phyloP scores from a whole-genome alignment of 2,113 vertebrate genomes.

The Platycercus adscitus region DNA sequence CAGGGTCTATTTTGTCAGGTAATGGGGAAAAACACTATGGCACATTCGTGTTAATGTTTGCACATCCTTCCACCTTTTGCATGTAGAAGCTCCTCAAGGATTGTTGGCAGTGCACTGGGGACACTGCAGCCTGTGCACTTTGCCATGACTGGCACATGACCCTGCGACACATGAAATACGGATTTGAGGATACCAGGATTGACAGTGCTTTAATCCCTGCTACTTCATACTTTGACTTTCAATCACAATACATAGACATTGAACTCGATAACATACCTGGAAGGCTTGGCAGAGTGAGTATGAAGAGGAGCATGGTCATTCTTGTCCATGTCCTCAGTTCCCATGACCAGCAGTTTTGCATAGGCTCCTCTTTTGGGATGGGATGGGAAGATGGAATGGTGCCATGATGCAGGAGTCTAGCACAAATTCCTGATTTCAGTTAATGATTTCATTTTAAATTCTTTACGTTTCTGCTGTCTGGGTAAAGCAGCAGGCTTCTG shows the following conservation, averaged over 20 bases:
- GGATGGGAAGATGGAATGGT: neutral
- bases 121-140: neutral
- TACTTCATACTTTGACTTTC: neutral
- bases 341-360: neutral
- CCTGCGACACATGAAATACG: fast-evolving
- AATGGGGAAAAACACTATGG: neutral
- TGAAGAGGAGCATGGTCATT: neutral
- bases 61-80: neutral
- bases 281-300: neutral
- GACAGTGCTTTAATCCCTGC: neutral
- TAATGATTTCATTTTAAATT: neutral
- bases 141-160: too few relatives aligned
- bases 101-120: neutral
- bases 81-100: neutral
- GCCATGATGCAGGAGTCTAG: neutral
- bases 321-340: neutral
- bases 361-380: neutral
- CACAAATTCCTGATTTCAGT: neutral
- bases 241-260: neutral
- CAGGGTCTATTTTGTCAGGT: neutral
- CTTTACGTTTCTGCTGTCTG: neutral
- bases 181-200: neutral
- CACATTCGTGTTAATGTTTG: neutral
- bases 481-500: neutral
- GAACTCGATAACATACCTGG: neutral